phyloP scores from a whole-genome alignment of 1,140 invertebrate genomes.

The Sarcophaga bullata region DNA sequence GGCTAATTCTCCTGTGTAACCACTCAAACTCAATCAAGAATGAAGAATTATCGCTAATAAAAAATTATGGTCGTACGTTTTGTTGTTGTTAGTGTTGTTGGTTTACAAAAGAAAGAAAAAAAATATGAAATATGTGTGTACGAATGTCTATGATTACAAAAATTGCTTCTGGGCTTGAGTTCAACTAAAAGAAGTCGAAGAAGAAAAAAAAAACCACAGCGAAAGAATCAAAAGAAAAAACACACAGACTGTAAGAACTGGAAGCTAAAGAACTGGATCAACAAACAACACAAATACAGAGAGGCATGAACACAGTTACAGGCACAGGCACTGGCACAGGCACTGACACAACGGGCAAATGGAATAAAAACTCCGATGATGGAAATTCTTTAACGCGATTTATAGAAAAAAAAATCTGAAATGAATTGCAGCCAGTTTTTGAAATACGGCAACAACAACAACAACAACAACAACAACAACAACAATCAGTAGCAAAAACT shows the following conservation, averaged over 20 bases:
- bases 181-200: neutral
- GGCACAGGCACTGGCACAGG: neutral
- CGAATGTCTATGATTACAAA: conserved; percentile 37
- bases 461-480: neutral
- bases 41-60: conserved; percentile 36
- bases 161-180: conserved; percentile 38
- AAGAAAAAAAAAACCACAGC: neutral
- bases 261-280: conserved; percentile 22
- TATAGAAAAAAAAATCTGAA: neutral
- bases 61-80: conserved; percentile 27
- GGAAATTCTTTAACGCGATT: conserved; percentile 35
- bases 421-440: neutral
- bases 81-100: neutral
- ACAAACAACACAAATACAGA: conserved; percentile 12
- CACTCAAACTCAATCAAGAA: conserved; percentile 39
- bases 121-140: neutral
- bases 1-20: neutral
- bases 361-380: conserved; percentile 25
- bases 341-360: neutral
- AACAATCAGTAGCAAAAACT: neutral
- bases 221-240: conserved; percentile 23
- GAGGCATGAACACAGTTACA: neutral
- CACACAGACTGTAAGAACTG: neutral
- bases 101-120: too few species aligned
- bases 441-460: neutral